Percentiles rank a stretch among this genome's conserved stretches.
Conservation (phyloP, 2,113 vertebrate genomes). For the Anarrhichthys ocellatus region DNA sequence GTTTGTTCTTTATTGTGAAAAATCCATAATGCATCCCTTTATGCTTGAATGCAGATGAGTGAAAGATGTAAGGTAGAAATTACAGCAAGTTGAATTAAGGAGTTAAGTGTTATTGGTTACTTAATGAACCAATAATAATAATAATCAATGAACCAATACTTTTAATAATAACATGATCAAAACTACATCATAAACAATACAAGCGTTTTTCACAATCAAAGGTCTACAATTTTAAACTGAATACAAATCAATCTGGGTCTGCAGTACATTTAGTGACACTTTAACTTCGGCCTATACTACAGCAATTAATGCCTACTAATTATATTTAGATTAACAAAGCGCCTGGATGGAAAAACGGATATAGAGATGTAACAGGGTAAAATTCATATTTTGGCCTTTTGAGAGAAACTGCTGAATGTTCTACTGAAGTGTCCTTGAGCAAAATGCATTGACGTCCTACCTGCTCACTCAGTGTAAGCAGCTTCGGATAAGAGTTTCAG, state of each 20-base stretch:
- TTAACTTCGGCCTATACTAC: not conserved
- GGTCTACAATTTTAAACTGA: not conserved
- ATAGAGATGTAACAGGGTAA: not conserved
- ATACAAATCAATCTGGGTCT: not conserved
- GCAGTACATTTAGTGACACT: not conserved
- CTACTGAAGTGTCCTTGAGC: slow-evolving; percentile 29
- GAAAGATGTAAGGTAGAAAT: not conserved
- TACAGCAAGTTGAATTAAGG: not conserved
- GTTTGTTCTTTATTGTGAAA: not conserved
- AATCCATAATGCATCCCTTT: not conserved
- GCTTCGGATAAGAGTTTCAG: slow-evolving; percentile 34
- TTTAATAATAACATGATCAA: not conserved
- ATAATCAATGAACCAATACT: not conserved
- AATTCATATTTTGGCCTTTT: not conserved
- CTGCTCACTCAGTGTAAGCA: slow-evolving; percentile 39
- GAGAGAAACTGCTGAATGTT: not conserved
- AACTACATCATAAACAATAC: not conserved
- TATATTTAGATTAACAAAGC: not conserved
- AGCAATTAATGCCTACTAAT: not conserved
- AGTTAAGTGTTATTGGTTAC: too few relatives aligned
- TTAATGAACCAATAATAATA: too few relatives aligned
- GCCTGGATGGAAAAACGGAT: not conserved
- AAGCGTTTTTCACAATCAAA: not conserved
- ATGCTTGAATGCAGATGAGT: not conserved
- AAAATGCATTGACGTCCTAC: slow-evolving; percentile 32